phyloP scores from a whole-genome alignment of 2,797 vertebrate genomes.

The Furcifer pardalis region DNA sequence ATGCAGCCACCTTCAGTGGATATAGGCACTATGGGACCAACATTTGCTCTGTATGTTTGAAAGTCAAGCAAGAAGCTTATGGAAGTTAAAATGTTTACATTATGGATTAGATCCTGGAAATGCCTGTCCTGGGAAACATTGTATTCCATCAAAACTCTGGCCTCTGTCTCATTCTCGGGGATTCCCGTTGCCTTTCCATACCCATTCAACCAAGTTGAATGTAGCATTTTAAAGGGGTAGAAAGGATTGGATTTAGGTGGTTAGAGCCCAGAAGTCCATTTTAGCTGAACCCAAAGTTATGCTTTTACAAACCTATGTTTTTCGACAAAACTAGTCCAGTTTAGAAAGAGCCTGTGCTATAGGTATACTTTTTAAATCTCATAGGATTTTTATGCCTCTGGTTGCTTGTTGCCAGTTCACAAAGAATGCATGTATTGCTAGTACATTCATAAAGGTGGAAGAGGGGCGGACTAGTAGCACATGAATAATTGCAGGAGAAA shows the following conservation, averaged over 20 bases:
- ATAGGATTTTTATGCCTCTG: not conserved
- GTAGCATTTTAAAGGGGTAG: not conserved
- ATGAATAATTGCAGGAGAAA: conserved; percentile 9
- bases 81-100: not conserved
- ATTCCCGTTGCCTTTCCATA: not conserved
- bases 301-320: not conserved
- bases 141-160: too few relatives aligned
- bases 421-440: conserved; percentile 18
- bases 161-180: not conserved
- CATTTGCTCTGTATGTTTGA: conserved; percentile 26
- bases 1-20: not conserved
- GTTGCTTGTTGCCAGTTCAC: not conserved
- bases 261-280: not conserved
- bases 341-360: not conserved
- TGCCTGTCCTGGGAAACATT: not conserved
- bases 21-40: not conserved
- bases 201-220: not conserved
- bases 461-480: conserved; percentile 33
- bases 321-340: not conserved
- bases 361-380: not conserved
- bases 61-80: conserved; percentile 42
- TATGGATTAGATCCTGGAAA: not conserved
- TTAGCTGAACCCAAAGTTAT: not conserved
- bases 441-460: conserved; percentile 45
- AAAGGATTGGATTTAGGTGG: not conserved